phyloP scores from a whole-genome alignment of 2,113 vertebrate species.

The Galemys pyrenaicus region DNA sequence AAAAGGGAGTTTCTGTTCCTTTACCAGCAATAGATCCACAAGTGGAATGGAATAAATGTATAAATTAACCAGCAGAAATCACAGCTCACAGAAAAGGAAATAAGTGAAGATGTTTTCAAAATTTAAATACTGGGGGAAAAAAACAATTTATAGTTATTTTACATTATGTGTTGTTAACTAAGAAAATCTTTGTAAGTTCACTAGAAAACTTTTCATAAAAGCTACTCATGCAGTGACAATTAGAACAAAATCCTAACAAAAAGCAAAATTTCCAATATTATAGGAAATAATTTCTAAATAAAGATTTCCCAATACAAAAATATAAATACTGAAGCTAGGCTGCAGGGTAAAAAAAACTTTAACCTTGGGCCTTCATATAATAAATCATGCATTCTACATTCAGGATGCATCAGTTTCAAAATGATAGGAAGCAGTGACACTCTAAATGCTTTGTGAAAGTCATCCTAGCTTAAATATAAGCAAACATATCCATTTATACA shows the following conservation, averaged over 20 bases:
- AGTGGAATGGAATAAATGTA: not conserved
- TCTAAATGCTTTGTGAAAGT: slow-evolving; percentile 50
- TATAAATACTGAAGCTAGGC: not conserved
- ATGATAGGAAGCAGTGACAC: not conserved
- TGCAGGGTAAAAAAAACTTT: not conserved
- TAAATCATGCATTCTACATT: slow-evolving; percentile 52
- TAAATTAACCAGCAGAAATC: slow-evolving; percentile 41
- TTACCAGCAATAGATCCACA: slow-evolving; percentile 12
- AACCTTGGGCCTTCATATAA: slow-evolving; percentile 39
- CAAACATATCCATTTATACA: slow-evolving; percentile 57
- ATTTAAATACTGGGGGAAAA: not conserved
- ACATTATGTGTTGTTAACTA: not conserved
- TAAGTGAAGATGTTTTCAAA: slow-evolving; percentile 2
- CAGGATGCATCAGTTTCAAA: slow-evolving; percentile 45
- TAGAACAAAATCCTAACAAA: slow-evolving; percentile 26
- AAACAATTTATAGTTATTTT: not conserved
- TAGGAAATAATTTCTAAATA: not conserved
- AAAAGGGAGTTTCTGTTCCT: slow-evolving; percentile 39
- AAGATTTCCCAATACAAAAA: not conserved
- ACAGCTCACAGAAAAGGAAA: not conserved
- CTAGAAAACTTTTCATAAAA: slow-evolving; percentile 32
- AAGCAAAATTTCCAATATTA: not conserved
- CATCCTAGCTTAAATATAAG: slow-evolving; percentile 20
- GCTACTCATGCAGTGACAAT: not conserved
- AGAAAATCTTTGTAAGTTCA: slow-evolving; percentile 13